Evolutionary conservation across 2,797 vertebrate species (phyloP).

Genomic region (Mus caroli): DNA sequence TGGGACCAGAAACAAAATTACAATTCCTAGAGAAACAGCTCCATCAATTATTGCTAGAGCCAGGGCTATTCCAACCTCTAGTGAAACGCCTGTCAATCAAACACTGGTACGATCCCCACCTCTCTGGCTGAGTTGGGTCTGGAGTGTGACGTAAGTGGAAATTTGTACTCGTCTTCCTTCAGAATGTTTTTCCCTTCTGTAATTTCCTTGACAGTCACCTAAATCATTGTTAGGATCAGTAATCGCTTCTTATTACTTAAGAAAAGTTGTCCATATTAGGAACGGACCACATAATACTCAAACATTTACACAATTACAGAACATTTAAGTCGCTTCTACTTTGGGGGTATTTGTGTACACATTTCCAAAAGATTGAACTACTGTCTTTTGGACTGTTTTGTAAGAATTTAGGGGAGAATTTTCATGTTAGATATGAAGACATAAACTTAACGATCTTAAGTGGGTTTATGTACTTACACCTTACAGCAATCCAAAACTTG

Average conservation of each 20-base stretch:
- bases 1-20: not conserved
- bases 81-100: too few species aligned
- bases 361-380: not conserved
- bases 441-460: not conserved
- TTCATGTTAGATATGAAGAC: not conserved
- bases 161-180: not conserved
- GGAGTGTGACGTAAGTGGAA: not conserved
- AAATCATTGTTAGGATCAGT: not conserved
- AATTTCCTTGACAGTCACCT: not conserved
- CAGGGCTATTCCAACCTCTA: accelerated
- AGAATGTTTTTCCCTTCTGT: not conserved
- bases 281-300: not conserved
- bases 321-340: not conserved
- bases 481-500: not conserved
- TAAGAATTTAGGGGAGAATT: not conserved
- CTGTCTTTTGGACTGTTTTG: not conserved
- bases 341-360: not conserved
- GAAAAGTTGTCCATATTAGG: too few species aligned
- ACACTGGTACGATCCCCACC: too few species aligned
- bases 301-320: not conserved
- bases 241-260: not conserved
- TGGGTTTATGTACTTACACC: not conserved
- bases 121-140: too few species aligned
- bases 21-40: not conserved
- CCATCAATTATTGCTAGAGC: not conserved